A percentile compares a stretch with the other conserved stretches of the same genome.
phyloP scores from a whole-genome alignment of 2,888 invertebrate genomes.

The Spodoptera exigua region DNA sequence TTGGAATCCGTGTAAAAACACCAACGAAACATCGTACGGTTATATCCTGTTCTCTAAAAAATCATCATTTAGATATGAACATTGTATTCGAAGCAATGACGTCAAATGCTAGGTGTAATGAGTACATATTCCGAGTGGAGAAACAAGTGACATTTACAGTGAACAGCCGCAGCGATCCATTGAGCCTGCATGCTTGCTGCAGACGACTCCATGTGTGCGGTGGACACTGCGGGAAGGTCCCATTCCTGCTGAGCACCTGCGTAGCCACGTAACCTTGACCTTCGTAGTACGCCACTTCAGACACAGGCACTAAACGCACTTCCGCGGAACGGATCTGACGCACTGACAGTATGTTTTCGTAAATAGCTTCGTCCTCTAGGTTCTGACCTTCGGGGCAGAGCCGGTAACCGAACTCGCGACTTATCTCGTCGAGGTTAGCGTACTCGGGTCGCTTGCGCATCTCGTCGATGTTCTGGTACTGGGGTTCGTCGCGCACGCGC shows the following conservation, averaged over 20 bases:
- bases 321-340: conserved; percentile 86
- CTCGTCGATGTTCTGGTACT: conserved; percentile 86
- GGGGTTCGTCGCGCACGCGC: conserved; percentile 82
- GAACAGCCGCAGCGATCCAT: conserved; percentile 80
- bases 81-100: conserved; percentile 54
- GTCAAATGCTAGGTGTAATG: conserved; percentile 39
- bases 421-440: conserved; percentile 86
- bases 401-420: conserved; percentile 86
- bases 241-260: conserved; percentile 85
- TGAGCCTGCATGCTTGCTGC: conserved; percentile 80
- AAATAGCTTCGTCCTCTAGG: conserved; percentile 86
- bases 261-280: conserved; percentile 87
- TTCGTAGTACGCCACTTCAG: conserved; percentile 86
- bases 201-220: conserved; percentile 86
- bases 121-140: conserved; percentile 35
- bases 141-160: conserved; percentile 77
- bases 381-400: conserved; percentile 88
- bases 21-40: conserved; percentile 68
- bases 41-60: conserved; percentile 79
- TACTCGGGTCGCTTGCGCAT: conserved; percentile 86
- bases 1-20: conserved; percentile 86
- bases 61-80: conserved; percentile 68
- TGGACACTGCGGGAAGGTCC: conserved; percentile 87
- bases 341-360: conserved; percentile 87
- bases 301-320: conserved; percentile 87